A percentile compares a stretch with the other conserved stretches of the same genome.
phyloP scores from a whole-genome alignment of 2,888 invertebrate genomes.

The Hirtodrosophila alboralis region DNA sequence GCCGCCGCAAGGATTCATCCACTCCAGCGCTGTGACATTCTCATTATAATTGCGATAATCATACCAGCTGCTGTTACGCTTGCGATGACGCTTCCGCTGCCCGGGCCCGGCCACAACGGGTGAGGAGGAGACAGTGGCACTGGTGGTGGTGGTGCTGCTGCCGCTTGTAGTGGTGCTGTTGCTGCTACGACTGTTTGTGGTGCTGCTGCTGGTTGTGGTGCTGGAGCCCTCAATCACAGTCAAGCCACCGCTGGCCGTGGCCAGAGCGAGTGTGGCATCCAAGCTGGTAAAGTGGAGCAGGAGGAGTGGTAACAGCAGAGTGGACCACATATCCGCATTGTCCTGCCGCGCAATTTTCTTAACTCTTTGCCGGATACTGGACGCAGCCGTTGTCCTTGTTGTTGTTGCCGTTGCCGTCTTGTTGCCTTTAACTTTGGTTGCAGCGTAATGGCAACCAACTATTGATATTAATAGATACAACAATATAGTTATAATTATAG shows the following conservation, averaged over 20 bases:
- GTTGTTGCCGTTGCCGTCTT: constrained; percentile 66
- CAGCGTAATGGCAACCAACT: constrained; percentile 78
- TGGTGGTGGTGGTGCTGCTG: background rate
- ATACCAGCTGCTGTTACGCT: constrained; percentile 80
- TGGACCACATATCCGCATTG: constrained; percentile 71
- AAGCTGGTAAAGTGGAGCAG: constrained; percentile 41
- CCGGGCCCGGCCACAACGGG: constrained; percentile 1
- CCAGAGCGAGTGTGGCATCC: constrained; percentile 37
- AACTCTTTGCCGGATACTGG: constrained; percentile 4
- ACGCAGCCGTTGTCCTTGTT: constrained; percentile 27
- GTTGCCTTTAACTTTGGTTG: constrained; percentile 72
- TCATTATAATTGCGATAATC: constrained; percentile 75
- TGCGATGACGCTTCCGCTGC: constrained; percentile 78
- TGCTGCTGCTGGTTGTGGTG: constrained; percentile 28
- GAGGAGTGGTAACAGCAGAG: constrained; percentile 56
- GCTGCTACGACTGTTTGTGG: constrained; percentile 7
- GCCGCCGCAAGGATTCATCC: constrained; percentile 81
- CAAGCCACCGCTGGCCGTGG: constrained; percentile 57
- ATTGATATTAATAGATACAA: constrained; percentile 9
- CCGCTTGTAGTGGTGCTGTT: constrained; percentile 2
- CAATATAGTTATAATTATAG: no score
- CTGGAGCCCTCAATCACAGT: constrained; percentile 56
- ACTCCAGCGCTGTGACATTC: constrained; percentile 75
- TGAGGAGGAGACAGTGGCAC: background rate
- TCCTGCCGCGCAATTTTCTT: constrained; percentile 40